phyloP scores from a whole-genome alignment of 2,113 vertebrate genomes.

The Oreochromis niloticus region DNA sequence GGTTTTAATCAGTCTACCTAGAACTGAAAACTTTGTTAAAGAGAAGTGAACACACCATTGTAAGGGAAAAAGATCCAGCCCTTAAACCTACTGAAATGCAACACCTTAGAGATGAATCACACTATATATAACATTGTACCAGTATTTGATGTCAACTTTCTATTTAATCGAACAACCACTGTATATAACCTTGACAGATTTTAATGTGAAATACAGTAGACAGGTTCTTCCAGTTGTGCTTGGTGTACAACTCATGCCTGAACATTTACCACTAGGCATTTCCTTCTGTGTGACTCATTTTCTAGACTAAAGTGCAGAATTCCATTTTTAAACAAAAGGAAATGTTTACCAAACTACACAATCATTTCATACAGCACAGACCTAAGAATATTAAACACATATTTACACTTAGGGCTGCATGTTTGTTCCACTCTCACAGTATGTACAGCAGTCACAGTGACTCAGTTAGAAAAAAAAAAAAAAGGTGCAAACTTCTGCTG shows the following conservation, averaged over 20 bases:
- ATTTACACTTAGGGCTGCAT: neutral
- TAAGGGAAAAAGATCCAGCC: neutral
- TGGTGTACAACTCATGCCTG: neutral
- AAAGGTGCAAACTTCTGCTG: constrained; percentile 18
- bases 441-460: neutral
- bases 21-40: neutral
- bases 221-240: neutral
- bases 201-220: neutral
- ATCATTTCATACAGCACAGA: neutral
- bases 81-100: neutral
- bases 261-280: neutral
- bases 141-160: neutral
- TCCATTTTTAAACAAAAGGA: neutral
- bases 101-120: neutral
- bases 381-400: neutral
- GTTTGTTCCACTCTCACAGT: neutral
- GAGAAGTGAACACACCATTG: neutral
- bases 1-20: neutral
- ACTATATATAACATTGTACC: neutral
- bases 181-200: neutral
- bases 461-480: neutral
- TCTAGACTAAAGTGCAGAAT: constrained; percentile 42
- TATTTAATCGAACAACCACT: neutral
- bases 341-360: neutral
- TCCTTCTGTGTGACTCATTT: neutral